phyloP scores from a whole-genome alignment of 2,113 vertebrate species.

The Python bivittatus region DNA sequence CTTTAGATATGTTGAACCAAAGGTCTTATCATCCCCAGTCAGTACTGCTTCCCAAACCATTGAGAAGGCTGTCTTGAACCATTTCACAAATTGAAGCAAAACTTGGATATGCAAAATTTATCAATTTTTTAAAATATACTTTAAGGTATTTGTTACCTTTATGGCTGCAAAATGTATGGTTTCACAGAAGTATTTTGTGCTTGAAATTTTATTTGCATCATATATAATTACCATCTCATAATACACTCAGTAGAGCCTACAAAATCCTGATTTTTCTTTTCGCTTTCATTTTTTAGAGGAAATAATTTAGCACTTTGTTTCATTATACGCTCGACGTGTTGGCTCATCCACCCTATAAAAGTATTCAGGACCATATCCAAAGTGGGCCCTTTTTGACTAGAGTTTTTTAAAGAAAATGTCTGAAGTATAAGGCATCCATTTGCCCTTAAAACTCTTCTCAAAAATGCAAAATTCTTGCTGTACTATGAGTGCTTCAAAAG shows the following conservation, averaged over 20 bases:
- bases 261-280: neutral
- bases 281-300: neutral
- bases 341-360: neutral
- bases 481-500: neutral
- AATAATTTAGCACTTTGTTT: neutral
- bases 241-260: neutral
- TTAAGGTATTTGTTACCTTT: neutral
- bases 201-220: neutral
- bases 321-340: neutral
- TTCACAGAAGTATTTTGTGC: neutral
- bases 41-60: neutral
- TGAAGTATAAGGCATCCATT: neutral
- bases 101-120: neutral
- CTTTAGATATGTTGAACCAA: neutral
- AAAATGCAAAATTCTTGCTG: neutral
- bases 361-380: neutral
- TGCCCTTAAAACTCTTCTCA: neutral
- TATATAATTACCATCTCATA: neutral
- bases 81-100: neutral
- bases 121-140: rapidly evolving
- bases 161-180: neutral
- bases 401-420: neutral
- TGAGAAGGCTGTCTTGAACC: neutral
- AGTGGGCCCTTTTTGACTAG: neutral
- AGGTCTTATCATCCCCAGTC: neutral